A percentile compares a stretch with the other conserved stretches of the same genome.
phyloP scores from a whole-genome alignment of 2,888 invertebrate genomes.

The Atethmia centrago region DNA sequence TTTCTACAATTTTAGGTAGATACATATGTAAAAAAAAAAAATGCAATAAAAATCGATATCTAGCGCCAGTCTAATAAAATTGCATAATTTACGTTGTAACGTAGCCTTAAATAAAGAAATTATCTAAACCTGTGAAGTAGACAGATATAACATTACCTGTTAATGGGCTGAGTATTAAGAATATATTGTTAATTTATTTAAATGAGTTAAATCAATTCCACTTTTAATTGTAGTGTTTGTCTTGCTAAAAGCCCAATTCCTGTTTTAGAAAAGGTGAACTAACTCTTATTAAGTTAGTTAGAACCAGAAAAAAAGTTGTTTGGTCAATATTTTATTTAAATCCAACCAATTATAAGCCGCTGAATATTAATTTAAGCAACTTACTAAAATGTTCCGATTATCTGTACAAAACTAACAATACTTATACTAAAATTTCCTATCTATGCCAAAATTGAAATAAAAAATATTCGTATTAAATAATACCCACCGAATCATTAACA shows the following conservation, averaged over 20 bases:
- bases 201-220: constrained; percentile 75
- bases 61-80: constrained; percentile 42
- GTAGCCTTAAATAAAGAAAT: constrained; percentile 34
- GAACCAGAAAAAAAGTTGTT: constrained; percentile 2
- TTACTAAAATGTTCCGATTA: constrained; percentile 6
- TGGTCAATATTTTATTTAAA: neutral
- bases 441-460: constrained; percentile 1
- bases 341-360: neutral
- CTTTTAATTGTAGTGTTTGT: constrained; percentile 68
- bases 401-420: constrained; percentile 19
- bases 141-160: constrained; percentile 38
- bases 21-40: neutral
- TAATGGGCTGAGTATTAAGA: constrained; percentile 67
- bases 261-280: constrained; percentile 24
- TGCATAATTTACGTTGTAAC: constrained; percentile 45
- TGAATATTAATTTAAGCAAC: neutral
- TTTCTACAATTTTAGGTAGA: neutral
- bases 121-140: constrained; percentile 40
- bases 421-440: neutral
- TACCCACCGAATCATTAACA: constrained; percentile 35
- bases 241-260: constrained; percentile 56
- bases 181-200: constrained; percentile 83
- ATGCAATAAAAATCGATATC: neutral
- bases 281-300: constrained; percentile 1
- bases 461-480: constrained; percentile 32